Evolutionary conservation across 1,140 invertebrate species (phyloP).

Genomic region (Anoplophora glabripennis): DNA sequence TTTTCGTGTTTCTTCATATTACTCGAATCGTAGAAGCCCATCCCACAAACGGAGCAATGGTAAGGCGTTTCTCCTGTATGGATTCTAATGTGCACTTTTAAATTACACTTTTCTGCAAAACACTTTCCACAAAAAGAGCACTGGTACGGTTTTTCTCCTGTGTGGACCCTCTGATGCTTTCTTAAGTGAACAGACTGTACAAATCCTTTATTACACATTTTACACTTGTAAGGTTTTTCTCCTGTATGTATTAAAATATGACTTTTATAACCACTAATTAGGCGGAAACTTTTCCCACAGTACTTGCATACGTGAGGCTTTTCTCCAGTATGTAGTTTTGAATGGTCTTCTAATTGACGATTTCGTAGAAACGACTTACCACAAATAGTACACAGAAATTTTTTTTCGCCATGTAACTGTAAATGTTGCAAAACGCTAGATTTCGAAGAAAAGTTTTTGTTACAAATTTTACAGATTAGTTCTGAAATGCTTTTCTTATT

Average conservation of each 20-base stretch:
- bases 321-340: conserved; percentile 11
- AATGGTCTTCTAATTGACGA: conserved; percentile 7
- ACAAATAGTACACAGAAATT: conserved; percentile 8
- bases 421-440: neutral
- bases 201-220: conserved; percentile 2
- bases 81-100: conserved; percentile 55
- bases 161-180: conserved; percentile 60
- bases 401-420: conserved; percentile 13
- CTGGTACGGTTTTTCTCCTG: conserved; percentile 50
- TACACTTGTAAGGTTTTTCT: conserved; percentile 6
- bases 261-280: neutral
- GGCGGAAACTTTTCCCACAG: conserved; percentile 9
- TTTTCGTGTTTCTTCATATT: conserved; percentile 7
- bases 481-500: neutral
- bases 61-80: conserved; percentile 56
- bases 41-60: conserved; percentile 51
- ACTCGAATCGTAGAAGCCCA: conserved; percentile 4
- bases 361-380: conserved; percentile 11
- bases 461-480: conserved; percentile 1
- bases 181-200: conserved; percentile 41
- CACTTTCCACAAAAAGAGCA: conserved; percentile 53
- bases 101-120: conserved; percentile 54
- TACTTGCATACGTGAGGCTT: conserved; percentile 6
- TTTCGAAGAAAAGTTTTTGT: conserved; percentile 9
- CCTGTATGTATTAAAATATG: conserved; percentile 11